Base-by-base conservation (phyloP, 2,113 vertebrate species). In the Engystomops pustulosus region DNA sequence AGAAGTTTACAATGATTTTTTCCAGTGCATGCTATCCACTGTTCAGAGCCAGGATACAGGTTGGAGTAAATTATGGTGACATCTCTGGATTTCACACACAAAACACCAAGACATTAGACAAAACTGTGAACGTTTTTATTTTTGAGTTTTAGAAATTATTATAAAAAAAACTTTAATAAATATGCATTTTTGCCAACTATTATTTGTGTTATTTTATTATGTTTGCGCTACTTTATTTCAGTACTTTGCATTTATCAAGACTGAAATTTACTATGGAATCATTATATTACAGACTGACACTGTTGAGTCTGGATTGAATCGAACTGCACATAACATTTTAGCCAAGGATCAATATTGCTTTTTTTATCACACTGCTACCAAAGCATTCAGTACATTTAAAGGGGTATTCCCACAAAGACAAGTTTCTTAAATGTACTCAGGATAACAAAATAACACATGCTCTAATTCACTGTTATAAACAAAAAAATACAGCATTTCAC, bases 151-250 rank as follows among this genome's bases (percentile, higher is more conserved):
- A 91, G 91, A 86, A 88, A 88, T 89, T 89, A 90, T 25, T 65
- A 58, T 60, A 47, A 68, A 27, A 62, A 81, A 45, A 74, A 88
- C 90, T 92, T 90, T 90, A 92, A 92, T 92, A 92, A 92, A 92
- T 86, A 90, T 88, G 87, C 71, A 67, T 83, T 81, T 91, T 92
- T 91, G 89, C 89, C 91, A 92, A 88, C 87, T 14, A 34, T 23
- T 41, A n/a, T 70, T 23, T 34, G 11, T 58, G 11, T 38, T 53
- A 8, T 53, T 76, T 49, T 6, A 15, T 47, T 17, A 23, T 3
- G n/a, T n/a, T n/a, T n/a, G n/a, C n/a, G n/a, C 25, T 14, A 11
- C 9, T 67, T 60, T 23, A 55, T 8, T 3, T 11, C 7, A 30
- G 12, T 30, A 14, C 4, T 2, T 27, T 25, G n/a, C 58, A 62